Evolutionary conservation across 2,888 invertebrate genomes (phyloP), one percentile per base, ranked within the genome.

Genomic region (Orthonychiurus folsomi): DNA sequence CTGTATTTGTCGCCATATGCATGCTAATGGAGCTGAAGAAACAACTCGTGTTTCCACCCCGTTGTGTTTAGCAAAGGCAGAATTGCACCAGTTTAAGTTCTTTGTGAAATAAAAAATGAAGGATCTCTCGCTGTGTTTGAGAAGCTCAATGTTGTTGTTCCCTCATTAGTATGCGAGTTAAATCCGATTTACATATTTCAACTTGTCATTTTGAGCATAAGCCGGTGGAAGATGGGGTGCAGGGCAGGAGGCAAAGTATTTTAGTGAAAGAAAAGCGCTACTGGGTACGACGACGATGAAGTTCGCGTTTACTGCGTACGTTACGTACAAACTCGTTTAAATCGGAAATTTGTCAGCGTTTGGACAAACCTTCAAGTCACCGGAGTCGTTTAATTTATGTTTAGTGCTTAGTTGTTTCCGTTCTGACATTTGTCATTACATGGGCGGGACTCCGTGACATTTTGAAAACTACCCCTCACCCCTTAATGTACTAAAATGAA

Each of bases 151-250:
- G 37, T 37, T 9, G 37, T 37, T 37, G 37, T 37, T 15, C 5
- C 15, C 37, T 37, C 9, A 37, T 37, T 37, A 37, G 37, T 37
- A 37, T 37, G 37, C 37, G 15, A 37, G 37, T 5, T 15, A 9
- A 37, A 37, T 37, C 37, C 37, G 37, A 37, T 37, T 37, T 37
- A 37, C 37, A 37, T 37, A 37, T 37, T 37, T 37, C 37, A 37
- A 37, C 37, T 37, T 37, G 37, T 37, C 37, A 37, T 37, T 37
- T 37, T 37, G 37, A 9, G 37, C 37, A 37, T n/a, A n/a, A n/a
- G n/a, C n/a, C n/a, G 15, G 9, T 37, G 5, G 15, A 37, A 37
- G 15, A 37, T 15, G 37, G 37, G 37, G 9, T 37, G 5, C 37
- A 37, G 37, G 37, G 37, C n/a, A 15, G 37, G 37, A 37, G 15